Base-by-base conservation (phyloP, 2,888 invertebrate genomes). In the Sialis fuliginosa region DNA sequence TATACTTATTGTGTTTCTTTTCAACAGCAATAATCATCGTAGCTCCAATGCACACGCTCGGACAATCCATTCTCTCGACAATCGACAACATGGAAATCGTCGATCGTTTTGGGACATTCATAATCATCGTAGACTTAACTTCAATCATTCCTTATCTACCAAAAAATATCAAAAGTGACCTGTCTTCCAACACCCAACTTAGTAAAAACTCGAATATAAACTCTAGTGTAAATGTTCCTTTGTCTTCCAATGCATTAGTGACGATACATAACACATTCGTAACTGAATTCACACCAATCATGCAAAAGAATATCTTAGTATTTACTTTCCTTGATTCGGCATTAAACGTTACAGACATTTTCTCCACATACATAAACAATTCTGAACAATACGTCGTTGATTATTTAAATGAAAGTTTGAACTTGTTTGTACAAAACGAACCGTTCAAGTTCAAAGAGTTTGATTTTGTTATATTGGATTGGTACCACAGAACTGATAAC, bases 1-100 rank as follows among this genome's bases (percentile, higher is more conserved):
- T 22, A 22, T 22, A 22, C 22, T 2, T 22, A 22, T 4, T 22
- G 2, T 22, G 22, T 22, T 22, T 22, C 22, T 22, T 22, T 55
- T 47, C 62, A 62, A 46, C 64, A 72, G 72, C 62, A 8, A 63
- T 72, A 42, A 58, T 74, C 7, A 57, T 74, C 39, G 72, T 72
- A 54, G 58, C 71, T 48, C 68, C 73, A n/a, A 59, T 67, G 46
- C 64, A 67, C 53, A 61, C 63, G 22, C 56, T 60, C 10, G 66
- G 67, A 3, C 59, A 56, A 49, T 58, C 52, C 13, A 64, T 69
- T 35, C 57, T 71, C 42, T 53, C 59, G 49, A 64, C 67, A 39
- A 58, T 71, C 39, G 68, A 69, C 54, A 54, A 57, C 42, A 60
- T 69, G 44, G 63, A 63, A 46, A 59, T 68, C 40, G 59, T 66